phyloP scores from a whole-genome alignment of 2,797 vertebrate genomes.

The Capromys pilorides region DNA sequence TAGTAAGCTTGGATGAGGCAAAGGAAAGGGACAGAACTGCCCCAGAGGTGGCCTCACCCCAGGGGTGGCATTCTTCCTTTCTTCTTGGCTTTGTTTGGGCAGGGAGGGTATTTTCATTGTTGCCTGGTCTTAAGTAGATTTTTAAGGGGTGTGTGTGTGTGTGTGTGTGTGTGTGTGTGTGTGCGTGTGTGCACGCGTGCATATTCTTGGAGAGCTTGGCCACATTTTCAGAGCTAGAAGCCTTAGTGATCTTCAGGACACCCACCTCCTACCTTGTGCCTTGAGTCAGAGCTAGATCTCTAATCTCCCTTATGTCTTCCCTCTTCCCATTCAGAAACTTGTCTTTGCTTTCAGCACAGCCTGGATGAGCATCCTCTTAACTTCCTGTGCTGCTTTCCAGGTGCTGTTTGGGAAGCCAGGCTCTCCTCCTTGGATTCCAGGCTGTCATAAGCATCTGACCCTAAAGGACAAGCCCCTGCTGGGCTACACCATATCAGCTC shows the following conservation, averaged over 20 bases:
- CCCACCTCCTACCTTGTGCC: fast-evolving
- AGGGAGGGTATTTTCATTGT: background rate
- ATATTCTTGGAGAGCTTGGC: background rate
- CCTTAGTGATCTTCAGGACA: background rate
- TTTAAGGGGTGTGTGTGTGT: background rate
- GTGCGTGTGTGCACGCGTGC: no score
- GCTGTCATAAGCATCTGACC: background rate
- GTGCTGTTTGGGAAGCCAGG: background rate
- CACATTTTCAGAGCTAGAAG: background rate
- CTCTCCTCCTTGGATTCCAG: background rate
- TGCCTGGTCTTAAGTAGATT: background rate
- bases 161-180: no score
- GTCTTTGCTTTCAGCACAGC: background rate
- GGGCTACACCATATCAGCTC: no score
- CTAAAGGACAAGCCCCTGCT: background rate
- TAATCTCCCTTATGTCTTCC: background rate
- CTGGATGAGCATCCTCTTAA: no score
- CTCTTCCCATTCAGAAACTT: background rate
- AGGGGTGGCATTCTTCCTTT: background rate
- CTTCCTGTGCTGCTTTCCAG: background rate
- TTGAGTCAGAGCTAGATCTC: background rate
- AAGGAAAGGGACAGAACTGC: background rate
- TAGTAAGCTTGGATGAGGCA: background rate
- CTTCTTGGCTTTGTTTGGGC: background rate
- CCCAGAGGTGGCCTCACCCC: fast-evolving